These are phyloP conservation scores for Esox niger DNA, from an alignment of 2,113 vertebrate genomes.

Conservation along the genomic window DNA sequence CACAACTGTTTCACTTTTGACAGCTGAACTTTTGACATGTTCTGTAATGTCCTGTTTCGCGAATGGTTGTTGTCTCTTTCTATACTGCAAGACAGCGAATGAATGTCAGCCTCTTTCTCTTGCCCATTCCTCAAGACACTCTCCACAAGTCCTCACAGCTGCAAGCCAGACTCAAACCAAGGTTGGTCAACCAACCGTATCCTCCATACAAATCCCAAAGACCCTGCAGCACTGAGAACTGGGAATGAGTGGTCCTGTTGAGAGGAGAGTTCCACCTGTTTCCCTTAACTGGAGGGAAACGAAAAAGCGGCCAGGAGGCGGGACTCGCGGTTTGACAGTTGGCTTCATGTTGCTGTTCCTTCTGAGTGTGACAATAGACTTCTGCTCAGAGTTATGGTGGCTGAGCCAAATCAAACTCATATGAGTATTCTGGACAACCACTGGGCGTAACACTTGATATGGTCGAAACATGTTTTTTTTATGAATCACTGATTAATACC, in stretches of 20 bases:
- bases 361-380: neutral
- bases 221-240: neutral
- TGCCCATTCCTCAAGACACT: neutral
- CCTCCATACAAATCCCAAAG: conserved; percentile 13
- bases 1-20: neutral
- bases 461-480: too few relatives aligned
- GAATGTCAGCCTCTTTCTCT: conserved; percentile 5
- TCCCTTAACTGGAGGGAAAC: neutral
- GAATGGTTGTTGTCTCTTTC: conserved; percentile 8
- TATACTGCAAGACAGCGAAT: neutral
- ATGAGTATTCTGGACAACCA: too few relatives aligned
- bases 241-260: conserved; percentile 5
- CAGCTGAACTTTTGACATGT: conserved; percentile 7
- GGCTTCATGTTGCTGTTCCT: conserved; percentile 3
- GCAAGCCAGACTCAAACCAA: conserved; percentile 13
- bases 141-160: conserved; percentile 34
- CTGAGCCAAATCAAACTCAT: too few relatives aligned
- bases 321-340: conserved; percentile 4
- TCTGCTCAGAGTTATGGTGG: neutral
- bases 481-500: too few relatives aligned
- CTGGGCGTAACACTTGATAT: too few relatives aligned
- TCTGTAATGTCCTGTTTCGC: neutral
- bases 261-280: conserved; percentile 18
- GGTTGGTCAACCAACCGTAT: neutral
- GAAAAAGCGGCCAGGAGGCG: neutral